These are phyloP conservation scores for Monarcha castaneiventris DNA, from an alignment of 2,113 vertebrate genomes.

Conservation along the genomic window DNA sequence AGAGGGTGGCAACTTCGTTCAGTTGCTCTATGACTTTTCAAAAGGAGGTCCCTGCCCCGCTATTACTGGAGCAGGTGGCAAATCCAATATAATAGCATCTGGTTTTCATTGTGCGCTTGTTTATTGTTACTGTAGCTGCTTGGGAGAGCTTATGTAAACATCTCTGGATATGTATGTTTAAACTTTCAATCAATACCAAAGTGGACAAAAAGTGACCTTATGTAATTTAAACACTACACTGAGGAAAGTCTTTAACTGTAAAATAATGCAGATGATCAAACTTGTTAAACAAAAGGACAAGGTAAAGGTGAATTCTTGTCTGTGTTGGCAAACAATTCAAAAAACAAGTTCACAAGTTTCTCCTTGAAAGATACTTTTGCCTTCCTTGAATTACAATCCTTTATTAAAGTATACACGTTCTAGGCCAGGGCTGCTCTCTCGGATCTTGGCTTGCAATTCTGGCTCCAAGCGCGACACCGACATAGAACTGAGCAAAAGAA, in stretches of 20 bases:
- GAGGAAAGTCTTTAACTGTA: not conserved
- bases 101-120: slow-evolving; percentile 15
- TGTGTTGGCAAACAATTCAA: not conserved
- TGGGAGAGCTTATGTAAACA: slow-evolving; percentile 31
- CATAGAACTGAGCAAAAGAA: slow-evolving; percentile 83
- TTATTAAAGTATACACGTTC: slow-evolving; percentile 95
- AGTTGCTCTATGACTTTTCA: slow-evolving; percentile 43
- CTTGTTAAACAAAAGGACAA: slow-evolving; percentile 4
- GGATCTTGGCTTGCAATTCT: slow-evolving; percentile 89
- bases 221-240: not conserved
- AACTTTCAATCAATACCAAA: slow-evolving; percentile 35
- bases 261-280: not conserved
- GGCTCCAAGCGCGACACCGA: slow-evolving; percentile 87
- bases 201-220: slow-evolving; percentile 27
- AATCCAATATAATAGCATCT: slow-evolving; percentile 9
- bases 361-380: not conserved
- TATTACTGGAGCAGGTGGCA: slow-evolving; percentile 10
- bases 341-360: not conserved
- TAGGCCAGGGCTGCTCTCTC: slow-evolving; percentile 78
- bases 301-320: not conserved
- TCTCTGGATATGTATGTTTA: slow-evolving; percentile 23
- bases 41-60: not conserved
- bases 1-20: slow-evolving; percentile 61
- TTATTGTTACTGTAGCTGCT: slow-evolving; percentile 25
- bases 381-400: slow-evolving; percentile 79